A percentile compares a stretch with the other conserved stretches of the same genome.
Conservation (phyloP, 1,140 invertebrate genomes). For the Manduca sexta region DNA sequence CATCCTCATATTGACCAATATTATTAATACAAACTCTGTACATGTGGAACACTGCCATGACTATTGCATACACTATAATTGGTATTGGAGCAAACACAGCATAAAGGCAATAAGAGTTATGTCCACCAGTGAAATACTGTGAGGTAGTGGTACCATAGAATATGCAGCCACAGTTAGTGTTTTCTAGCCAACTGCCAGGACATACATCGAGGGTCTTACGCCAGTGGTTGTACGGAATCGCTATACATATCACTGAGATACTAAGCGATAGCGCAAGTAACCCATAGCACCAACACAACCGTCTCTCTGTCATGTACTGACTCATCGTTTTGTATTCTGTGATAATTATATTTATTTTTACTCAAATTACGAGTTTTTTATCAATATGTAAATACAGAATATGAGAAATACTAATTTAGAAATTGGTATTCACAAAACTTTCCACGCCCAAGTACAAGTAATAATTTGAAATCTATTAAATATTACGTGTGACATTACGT, state of each 20-base stretch:
- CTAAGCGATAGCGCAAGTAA: slow-evolving; percentile 66
- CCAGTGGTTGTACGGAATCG: slow-evolving; percentile 79
- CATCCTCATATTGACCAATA: slow-evolving; percentile 67
- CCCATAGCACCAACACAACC: slow-evolving; percentile 73
- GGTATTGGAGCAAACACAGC: slow-evolving; percentile 75
- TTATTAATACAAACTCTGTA: slow-evolving; percentile 78
- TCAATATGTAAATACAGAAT: too few relatives aligned
- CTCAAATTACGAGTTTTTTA: too few relatives aligned
- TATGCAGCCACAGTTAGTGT: slow-evolving; percentile 79
- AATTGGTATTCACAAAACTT: too few relatives aligned
- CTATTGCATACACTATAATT: slow-evolving; percentile 71
- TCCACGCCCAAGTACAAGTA: too few relatives aligned
- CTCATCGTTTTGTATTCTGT: too few relatives aligned
- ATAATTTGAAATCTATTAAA: too few relatives aligned
- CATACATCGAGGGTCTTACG: slow-evolving; percentile 77
- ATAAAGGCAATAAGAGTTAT: slow-evolving; percentile 77
- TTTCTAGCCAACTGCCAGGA: slow-evolving; percentile 64
- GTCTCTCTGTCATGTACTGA: slow-evolving; percentile 70
- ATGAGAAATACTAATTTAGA: too few relatives aligned
- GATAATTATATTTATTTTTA: too few relatives aligned
- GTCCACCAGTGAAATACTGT: slow-evolving; percentile 78
- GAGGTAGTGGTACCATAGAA: slow-evolving; percentile 76
- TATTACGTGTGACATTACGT: too few relatives aligned
- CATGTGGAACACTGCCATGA: slow-evolving; percentile 77
- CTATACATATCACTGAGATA: slow-evolving; percentile 73